Evolutionary conservation across 2,888 invertebrate species (phyloP), one percentile per base, ranked within the genome.

Genomic region (Yponomeuta cagnagella): DNA sequence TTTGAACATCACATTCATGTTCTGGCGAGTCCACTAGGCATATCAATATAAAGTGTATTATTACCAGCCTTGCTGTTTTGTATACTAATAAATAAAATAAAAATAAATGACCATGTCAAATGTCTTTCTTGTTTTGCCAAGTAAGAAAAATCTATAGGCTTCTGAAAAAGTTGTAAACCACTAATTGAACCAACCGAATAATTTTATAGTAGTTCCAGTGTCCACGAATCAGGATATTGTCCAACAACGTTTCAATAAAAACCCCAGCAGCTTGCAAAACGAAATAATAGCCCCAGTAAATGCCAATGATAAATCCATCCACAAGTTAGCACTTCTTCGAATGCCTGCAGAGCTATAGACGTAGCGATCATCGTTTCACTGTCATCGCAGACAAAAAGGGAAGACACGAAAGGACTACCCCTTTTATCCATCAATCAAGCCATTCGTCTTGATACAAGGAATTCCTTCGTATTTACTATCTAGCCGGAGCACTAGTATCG

Each of bases 281-380:
- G 52, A 58, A 58, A 58, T 58, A 58, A 58, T 58, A 58, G 52
- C 52, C 52, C 15, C 52, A 58, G 52, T 58, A 58, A 58, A 58
- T 58, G 52, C 52, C 52, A 58, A 58, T 58, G 52, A 58, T 58
- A 58, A 58, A 58, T 58, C 52, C 52, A 58, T 58, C 52, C 52
- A 58, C 52, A 58, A 58, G 52, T 58, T 58, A 58, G 52, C 52
- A 58, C 52, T 58, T 58, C 52, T 58, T 58, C 52, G 52, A 58
- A 58, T 58, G 52, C 52, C 52, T 58, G 52, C 52, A 15, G 52
- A 58, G 52, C 52, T 58, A 58, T 58, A 58, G 52, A 58, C 52
- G 52, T 58, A 58, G 52, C 52, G 52, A 58, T 58, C 52, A 58
- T 58, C 52, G 52, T 58, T 58, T 58, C 52, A 58, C 52, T 58